Conservation (phyloP, 2,113 vertebrate species). For the Marmota monax region DNA sequence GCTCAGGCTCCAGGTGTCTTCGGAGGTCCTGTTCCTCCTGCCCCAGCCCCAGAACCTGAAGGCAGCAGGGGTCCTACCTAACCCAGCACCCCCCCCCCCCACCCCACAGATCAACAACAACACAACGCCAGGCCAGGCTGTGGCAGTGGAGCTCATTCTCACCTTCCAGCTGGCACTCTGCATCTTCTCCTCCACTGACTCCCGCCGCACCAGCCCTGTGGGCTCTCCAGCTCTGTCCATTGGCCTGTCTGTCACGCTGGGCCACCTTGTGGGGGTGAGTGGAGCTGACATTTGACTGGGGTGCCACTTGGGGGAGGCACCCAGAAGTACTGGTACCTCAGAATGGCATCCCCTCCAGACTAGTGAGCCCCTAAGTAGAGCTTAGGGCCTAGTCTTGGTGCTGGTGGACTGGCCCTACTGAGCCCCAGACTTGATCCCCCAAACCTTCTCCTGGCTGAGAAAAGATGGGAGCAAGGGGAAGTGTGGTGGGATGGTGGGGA, state of each 20-base stretch:
- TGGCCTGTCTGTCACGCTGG: slow-evolving; percentile 88
- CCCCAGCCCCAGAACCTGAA: neutral
- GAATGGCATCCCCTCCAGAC: neutral
- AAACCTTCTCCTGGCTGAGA: neutral
- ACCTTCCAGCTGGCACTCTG: slow-evolving; percentile 90
- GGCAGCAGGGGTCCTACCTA: slow-evolving; percentile 39
- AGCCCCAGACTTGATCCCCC: neutral
- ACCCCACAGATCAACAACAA: slow-evolving; percentile 85
- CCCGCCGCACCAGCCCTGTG: slow-evolving; percentile 81
- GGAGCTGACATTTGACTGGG: slow-evolving; percentile 54
- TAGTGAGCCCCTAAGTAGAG: neutral
- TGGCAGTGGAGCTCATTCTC: slow-evolving; percentile 89
- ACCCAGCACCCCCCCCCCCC: neutral
- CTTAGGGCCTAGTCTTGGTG: neutral
- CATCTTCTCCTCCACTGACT: slow-evolving; percentile 88
- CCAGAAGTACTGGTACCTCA: neutral
- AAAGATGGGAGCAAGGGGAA: neutral
- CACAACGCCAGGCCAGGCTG: slow-evolving; percentile 83
- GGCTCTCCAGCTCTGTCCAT: slow-evolving; percentile 87
- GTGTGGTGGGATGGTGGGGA: no score
- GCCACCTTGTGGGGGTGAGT: slow-evolving; percentile 91
- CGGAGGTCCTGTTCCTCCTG: neutral
- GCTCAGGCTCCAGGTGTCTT: neutral
- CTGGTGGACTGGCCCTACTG: neutral
- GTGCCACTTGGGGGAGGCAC: neutral